phyloP scores from a whole-genome alignment of 2,113 vertebrate species.

The Nibea coibor region DNA sequence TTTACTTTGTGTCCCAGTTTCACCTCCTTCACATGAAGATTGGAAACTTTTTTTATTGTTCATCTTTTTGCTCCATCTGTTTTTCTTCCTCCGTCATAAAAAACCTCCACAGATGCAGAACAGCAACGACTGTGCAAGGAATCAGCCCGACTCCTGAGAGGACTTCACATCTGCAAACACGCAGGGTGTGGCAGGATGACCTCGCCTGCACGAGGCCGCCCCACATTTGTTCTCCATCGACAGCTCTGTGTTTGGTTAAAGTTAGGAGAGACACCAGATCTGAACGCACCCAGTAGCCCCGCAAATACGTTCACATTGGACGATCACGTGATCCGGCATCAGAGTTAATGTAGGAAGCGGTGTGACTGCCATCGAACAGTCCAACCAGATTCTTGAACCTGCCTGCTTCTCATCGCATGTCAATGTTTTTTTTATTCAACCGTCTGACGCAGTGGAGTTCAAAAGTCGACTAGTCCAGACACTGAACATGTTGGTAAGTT shows the following conservation, averaged over 20 bases:
- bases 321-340: too few relatives aligned
- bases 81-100: not conserved
- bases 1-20: not conserved
- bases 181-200: not conserved
- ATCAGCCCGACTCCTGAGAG: constrained; percentile 12
- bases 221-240: not conserved
- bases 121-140: not conserved
- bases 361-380: too few relatives aligned
- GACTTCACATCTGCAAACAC: not conserved
- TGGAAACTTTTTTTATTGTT: not conserved
- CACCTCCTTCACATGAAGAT: not conserved
- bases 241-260: not conserved
- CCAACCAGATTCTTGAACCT: too few relatives aligned
- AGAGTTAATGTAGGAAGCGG: too few relatives aligned
- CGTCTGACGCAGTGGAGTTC: too few relatives aligned
- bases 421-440: too few relatives aligned
- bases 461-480: too few relatives aligned
- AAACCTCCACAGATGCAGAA: constrained; percentile 23
- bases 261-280: not conserved
- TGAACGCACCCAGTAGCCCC: not conserved
- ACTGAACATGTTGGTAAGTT: too few relatives aligned
- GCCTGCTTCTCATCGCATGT: too few relatives aligned
- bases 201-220: not conserved
- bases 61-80: constrained; percentile 1
- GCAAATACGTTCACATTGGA: too few relatives aligned